Base-by-base conservation (phyloP, 2,797 vertebrate species). In the Enteromius afrohamiltoni region DNA sequence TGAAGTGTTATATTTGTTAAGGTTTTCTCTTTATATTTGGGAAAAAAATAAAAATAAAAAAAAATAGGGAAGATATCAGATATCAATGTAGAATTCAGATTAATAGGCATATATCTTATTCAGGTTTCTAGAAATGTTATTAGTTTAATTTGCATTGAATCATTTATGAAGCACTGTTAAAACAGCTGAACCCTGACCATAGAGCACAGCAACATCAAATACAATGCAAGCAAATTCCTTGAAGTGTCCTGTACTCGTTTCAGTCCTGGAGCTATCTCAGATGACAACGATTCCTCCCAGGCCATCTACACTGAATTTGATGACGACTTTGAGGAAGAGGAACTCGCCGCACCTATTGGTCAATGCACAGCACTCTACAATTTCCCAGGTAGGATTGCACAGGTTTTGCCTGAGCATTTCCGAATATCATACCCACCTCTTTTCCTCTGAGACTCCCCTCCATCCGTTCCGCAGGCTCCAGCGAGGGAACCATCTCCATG, bases 401-500 rank as follows among this genome's bases (percentile, higher is more conserved):
- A 0, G 26, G 10, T 6, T 51, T 55, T 2, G 11, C 19, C 5
- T 16, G 7, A 11, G 29, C 4, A 2, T 1, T 60, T 62, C 29
- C 5, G 14, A 49, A 21, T 42, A 64, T 67, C 34, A 2, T 21
- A 7, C 64, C 42, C 29, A 6, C 40, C n/a, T 1, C 26, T 29
- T 51, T 53, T 40, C 3, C 31, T 45, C 37, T 26, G 3, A 42
- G 58, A 13, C 60, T 73, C 13, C 2, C 19, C 14, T 79, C 37
- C 51, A 37, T 21, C 74, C 21, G 67, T 34, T 40, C 69, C 45
- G 49, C 87, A 97, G 97, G 96, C 76, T 95, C 96, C 84, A 97
- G 97, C 3, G 97, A 97, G 86, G 96, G 97, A 26, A 97, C 97
- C 82, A 96, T 97, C 86, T 91, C 96, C 67, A 97, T 97, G 96